Percentiles rank a stretch among this genome's conserved stretches.
These are phyloP conservation scores for Nephrocerus scutellatus DNA, from an alignment of 2,888 invertebrate genomes.

Conservation along the genomic window DNA sequence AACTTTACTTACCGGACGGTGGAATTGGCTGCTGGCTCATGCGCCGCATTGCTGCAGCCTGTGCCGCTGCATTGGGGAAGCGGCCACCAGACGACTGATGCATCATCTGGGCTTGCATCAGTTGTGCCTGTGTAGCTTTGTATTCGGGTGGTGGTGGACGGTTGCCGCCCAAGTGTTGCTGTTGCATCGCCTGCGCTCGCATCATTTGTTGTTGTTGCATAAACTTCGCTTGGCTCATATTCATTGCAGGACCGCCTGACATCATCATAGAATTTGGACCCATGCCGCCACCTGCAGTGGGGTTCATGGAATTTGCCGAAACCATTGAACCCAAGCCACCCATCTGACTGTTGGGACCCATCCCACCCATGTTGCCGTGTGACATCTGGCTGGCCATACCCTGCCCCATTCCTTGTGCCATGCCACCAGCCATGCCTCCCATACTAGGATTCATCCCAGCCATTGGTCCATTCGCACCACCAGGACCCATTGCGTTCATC, in stretches of 20 bases:
- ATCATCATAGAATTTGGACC: constrained; percentile 30
- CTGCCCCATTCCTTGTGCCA: constrained; percentile 28
- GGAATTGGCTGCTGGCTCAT: constrained; percentile 67
- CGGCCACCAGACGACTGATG: constrained; percentile 49
- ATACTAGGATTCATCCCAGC: constrained; percentile 40
- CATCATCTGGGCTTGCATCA: constrained; percentile 53
- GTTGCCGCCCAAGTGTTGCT: constrained; percentile 51
- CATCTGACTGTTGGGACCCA: constrained; percentile 25
- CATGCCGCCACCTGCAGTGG: constrained; percentile 24
- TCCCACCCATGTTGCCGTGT: constrained; percentile 20
- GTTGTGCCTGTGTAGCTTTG: constrained; percentile 55
- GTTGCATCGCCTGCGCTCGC: constrained; percentile 38
- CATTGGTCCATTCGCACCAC: constrained; percentile 32
- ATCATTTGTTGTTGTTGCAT: constrained; percentile 62
- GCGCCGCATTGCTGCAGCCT: constrained; percentile 54
- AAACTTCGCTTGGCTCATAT: constrained; percentile 56
- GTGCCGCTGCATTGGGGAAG: constrained; percentile 51
- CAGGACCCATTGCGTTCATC: constrained; percentile 17
- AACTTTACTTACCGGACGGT: constrained; percentile 53
- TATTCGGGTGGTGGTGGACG: constrained; percentile 82
- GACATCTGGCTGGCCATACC: constrained; percentile 27
- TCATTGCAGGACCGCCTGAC: constrained; percentile 35
- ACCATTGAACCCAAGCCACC: constrained; percentile 31
- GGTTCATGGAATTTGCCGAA: constrained; percentile 36
- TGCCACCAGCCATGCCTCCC: constrained; percentile 16